Base-by-base conservation (phyloP, 2,113 vertebrate genomes). In the Megaceryle maxima region DNA sequence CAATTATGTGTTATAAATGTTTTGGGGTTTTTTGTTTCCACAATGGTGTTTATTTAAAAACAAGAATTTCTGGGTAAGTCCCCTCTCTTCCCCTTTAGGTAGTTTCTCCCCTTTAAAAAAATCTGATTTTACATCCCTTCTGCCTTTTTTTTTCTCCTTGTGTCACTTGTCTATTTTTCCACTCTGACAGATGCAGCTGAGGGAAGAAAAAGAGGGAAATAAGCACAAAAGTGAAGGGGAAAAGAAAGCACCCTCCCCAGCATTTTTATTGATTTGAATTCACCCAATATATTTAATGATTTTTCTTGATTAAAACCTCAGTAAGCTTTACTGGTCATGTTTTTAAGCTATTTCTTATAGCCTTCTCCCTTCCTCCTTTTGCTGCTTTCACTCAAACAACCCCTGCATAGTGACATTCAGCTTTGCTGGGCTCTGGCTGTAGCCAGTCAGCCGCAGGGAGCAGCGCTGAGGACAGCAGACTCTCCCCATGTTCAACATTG, bases 381-480 rank as follows among this genome's bases (percentile, higher is more conserved):
- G 25, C 41, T n/a, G 22, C 37, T 87, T 73, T 48, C 35, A 4
- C 37, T 66, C 53, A 48, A 29, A 51, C 22, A 15, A 3, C 12
- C 0, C 0, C 1, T 57, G 44, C n/a, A 18, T 28, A 53, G 26
- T 37, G 44, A 37, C 2, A 1, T 4, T 57, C 24, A 50, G 26
- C 28, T 74, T 60, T 74, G 46, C 28, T 72, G 87, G 43, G 66
- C 39, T 72, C 46, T 33, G 55, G 18, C 60, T 63, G 21, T 31
- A 66, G 37, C 19, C 87, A 1, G 0, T 14, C 57, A 44, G 43
- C 11, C 0, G 13, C 0, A 1, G 13, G 9, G 41, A 75, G 51
- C 46, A 77, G 62, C 1, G 0, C 39, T 17, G 51, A 56, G 70
- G 33, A 12, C 33, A 15, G 33, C 11, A 73, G 70, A 16, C 20